Conservation (phyloP, 2,888 invertebrate species). For the Epirrita christyi region DNA sequence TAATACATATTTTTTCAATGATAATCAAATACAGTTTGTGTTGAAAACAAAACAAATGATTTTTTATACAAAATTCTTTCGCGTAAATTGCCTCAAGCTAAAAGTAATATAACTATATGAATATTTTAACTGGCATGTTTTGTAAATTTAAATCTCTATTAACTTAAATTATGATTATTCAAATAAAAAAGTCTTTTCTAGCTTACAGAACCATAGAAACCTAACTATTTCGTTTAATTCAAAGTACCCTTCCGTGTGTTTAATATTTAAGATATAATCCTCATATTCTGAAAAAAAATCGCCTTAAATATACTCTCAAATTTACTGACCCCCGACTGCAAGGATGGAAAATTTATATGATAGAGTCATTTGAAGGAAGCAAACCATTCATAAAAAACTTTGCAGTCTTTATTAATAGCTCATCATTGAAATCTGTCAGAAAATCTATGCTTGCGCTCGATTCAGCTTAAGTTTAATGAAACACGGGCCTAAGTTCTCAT, state of each 20-base stretch:
- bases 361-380: no score
- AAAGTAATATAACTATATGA: conserved; percentile 18
- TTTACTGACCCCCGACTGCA: conserved; percentile 1
- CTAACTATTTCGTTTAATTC: conserved; percentile 24
- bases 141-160: background rate
- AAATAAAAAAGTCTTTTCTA: conserved; percentile 27
- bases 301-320: conserved; percentile 32
- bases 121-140: background rate
- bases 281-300: conserved; percentile 42
- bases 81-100: conserved; percentile 41
- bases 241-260: conserved; percentile 61
- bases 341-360: background rate
- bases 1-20: background rate
- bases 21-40: background rate
- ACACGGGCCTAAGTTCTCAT: no score
- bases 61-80: conserved; percentile 30
- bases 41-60: background rate
- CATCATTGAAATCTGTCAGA: no score
- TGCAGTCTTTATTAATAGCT: no score
- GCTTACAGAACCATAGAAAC: conserved; percentile 60
- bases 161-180: background rate
- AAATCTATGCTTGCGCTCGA: no score
- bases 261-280: conserved; percentile 14
- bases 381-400: no score
- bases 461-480: no score